phyloP scores from a whole-genome alignment of 2,113 vertebrate genomes.

The Zosterops borbonicus region DNA sequence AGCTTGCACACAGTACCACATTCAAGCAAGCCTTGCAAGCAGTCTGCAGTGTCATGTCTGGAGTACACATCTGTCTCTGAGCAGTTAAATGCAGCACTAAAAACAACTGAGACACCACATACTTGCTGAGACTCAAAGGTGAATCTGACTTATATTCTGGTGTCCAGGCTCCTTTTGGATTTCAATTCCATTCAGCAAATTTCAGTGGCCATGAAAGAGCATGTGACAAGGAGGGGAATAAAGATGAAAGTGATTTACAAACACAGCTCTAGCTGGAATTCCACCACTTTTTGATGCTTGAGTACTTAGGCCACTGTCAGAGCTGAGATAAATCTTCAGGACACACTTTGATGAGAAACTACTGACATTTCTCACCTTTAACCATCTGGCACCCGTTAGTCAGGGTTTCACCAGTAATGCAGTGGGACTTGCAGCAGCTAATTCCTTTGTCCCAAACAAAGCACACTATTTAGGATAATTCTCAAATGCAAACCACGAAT shows the following conservation, averaged over 20 bases:
- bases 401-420: background rate
- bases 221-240: background rate
- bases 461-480: background rate
- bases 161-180: background rate
- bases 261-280: background rate
- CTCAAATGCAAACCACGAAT: background rate
- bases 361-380: background rate
- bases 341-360: background rate
- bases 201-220: background rate
- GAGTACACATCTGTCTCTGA: background rate
- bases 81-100: background rate
- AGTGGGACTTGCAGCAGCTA: background rate
- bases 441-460: background rate
- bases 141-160: background rate
- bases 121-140: background rate
- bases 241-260: background rate
- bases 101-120: background rate
- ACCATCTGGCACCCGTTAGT: background rate
- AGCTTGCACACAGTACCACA: background rate
- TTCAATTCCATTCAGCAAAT: constrained; percentile 10
- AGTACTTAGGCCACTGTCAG: background rate
- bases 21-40: background rate
- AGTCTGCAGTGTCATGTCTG: background rate
- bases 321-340: background rate
- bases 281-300: no score